Percentiles rank a stretch among this genome's conserved stretches.
Conservation (phyloP, 2,888 invertebrate species). For the Melanostoma scalare region DNA sequence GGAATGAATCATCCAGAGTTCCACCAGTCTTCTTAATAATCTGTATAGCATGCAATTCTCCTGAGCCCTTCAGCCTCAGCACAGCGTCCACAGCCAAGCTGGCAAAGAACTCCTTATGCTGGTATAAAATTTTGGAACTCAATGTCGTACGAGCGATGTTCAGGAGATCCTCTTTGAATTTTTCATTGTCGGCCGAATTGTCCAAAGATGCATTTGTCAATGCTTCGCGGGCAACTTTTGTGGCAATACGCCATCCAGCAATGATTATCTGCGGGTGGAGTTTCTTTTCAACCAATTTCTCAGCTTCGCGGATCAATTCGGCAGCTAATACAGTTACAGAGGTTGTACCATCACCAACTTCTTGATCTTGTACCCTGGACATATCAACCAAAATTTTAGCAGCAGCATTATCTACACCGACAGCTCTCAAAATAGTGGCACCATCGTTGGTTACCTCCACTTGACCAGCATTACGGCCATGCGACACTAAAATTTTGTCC, state of each 20-base stretch:
- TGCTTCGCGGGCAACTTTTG: constrained; percentile 91
- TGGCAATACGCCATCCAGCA: constrained; percentile 95
- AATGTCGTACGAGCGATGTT: constrained; percentile 99
- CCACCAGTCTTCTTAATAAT: constrained; percentile 98
- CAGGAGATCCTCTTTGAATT: constrained; percentile 93
- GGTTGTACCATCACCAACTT: constrained; percentile 99
- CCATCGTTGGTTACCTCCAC: constrained; percentile 99
- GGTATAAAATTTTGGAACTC: constrained; percentile 98
- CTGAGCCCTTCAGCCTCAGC: constrained; percentile 95
- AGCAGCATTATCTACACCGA: constrained; percentile 99
- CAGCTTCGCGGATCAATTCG: constrained; percentile 97
- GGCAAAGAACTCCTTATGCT: constrained; percentile 98
- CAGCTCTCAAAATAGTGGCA: constrained; percentile 97
- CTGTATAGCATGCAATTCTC: constrained; percentile 97
- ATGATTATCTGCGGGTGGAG: constrained; percentile 99
- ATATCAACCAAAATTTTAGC: constrained; percentile 99
- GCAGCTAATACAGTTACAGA: constrained; percentile 97
- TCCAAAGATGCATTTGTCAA: constrained; percentile 90
- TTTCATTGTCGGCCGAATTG: constrained; percentile 89
- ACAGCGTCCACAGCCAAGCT: constrained; percentile 98
- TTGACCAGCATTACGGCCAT: constrained; percentile 90
- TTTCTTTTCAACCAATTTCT: constrained; percentile 95
- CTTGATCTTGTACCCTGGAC: constrained; percentile 99
- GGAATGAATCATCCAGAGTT: constrained; percentile 95
- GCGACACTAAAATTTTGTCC: constrained; percentile 94